A percentile compares a stretch with the other conserved stretches of the same genome.
phyloP scores from a whole-genome alignment of 35 echinoderm and acorn worm genomes.

The Acanthaster planci region DNA sequence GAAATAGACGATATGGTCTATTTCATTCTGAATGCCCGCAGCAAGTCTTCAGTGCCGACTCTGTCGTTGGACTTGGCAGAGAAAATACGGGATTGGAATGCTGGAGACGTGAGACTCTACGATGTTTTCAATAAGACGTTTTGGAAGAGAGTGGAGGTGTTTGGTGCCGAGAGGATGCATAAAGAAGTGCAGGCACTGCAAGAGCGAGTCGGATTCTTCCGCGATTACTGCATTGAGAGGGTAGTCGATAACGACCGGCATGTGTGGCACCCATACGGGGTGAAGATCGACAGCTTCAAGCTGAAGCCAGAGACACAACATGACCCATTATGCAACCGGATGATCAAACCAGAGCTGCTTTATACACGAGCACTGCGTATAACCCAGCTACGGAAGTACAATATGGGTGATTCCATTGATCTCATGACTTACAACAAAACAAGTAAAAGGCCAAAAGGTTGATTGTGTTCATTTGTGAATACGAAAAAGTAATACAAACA shows the following conservation, averaged over 20 bases:
- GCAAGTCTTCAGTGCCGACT: slow-evolving; percentile 22
- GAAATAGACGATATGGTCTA: slow-evolving; percentile 82
- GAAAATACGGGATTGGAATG: slow-evolving; percentile 67
- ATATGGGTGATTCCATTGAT: neutral
- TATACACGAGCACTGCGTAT: neutral
- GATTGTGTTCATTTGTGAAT: too few species aligned
- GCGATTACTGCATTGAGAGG: slow-evolving; percentile 55
- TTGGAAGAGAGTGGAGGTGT: slow-evolving; percentile 74
- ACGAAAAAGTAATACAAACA: too few species aligned
- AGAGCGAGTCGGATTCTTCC: slow-evolving; percentile 27
- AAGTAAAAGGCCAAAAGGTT: too few species aligned
- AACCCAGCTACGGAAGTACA: neutral
- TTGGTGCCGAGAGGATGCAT: slow-evolving; percentile 59
- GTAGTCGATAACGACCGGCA: slow-evolving; percentile 30
- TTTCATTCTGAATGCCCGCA: slow-evolving; percentile 43
- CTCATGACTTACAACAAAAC: too few species aligned
- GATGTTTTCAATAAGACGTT: slow-evolving; percentile 78
- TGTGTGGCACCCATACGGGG: slow-evolving; percentile 56
- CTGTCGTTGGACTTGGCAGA: slow-evolving; percentile 10
- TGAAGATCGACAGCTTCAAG: slow-evolving; percentile 52
- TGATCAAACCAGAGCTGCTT: neutral
- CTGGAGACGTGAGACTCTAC: slow-evolving; percentile 68
- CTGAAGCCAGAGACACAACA: slow-evolving; percentile 18
- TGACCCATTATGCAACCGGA: neutral
- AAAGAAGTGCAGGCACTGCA: slow-evolving; percentile 50